These are phyloP conservation scores for Drosophila anceps DNA, from an alignment of 2,888 invertebrate species.

Conservation along the genomic window DNA sequence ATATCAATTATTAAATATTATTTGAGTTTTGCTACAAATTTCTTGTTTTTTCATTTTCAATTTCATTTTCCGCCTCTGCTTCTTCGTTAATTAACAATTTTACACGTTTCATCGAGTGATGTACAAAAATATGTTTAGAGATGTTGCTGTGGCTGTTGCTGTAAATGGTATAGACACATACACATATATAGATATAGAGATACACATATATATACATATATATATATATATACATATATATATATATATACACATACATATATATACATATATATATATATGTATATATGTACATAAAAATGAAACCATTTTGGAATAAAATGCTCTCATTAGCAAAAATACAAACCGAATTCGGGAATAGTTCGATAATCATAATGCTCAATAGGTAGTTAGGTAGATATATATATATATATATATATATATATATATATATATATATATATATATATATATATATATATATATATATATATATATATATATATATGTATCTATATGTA, in stretches of 20 bases:
- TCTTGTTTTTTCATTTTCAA: slow-evolving; percentile 3
- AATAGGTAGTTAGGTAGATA: slow-evolving; percentile 2
- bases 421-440: background rate
- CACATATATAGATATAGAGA: background rate
- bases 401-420: background rate
- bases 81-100: slow-evolving; percentile 1
- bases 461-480: background rate
- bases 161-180: slow-evolving; percentile 35
- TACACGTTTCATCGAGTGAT: slow-evolving; percentile 17
- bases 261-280: background rate
- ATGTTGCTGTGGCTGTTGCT: slow-evolving; percentile 26
- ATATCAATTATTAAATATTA: slow-evolving; percentile 50
- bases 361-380: slow-evolving; percentile 9
- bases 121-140: slow-evolving; percentile 48
- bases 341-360: slow-evolving; percentile 8
- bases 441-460: slow-evolving; percentile 23
- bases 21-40: slow-evolving; percentile 50
- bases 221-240: slow-evolving; percentile 25
- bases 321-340: slow-evolving; percentile 22
- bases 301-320: slow-evolving; percentile 70
- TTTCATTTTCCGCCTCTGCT: slow-evolving; percentile 4
- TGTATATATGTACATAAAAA: slow-evolving; percentile 44
- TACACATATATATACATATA: slow-evolving; percentile 13
- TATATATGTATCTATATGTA: background rate
- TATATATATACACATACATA: too few species aligned